A percentile compares a stretch with the other conserved stretches of the same genome.
These are phyloP conservation scores for Montipora capitata DNA, from an alignment of 92 coral and sea anemone species.

Conservation along the genomic window DNA sequence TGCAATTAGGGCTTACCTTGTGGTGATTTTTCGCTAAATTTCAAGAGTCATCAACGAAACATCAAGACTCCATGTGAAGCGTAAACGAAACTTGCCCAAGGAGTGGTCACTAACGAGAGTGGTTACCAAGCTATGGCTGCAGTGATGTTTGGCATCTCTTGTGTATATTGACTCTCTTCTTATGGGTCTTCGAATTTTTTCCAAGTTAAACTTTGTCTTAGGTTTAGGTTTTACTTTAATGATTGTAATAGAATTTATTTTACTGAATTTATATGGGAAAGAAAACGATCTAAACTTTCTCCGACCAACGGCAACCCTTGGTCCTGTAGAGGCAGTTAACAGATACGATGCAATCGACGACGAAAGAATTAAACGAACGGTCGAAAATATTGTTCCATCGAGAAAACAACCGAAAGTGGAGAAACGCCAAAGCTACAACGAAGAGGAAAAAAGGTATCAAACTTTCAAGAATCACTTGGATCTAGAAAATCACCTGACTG, in stretches of 20 bases:
- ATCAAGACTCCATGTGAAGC: constrained; percentile 66
- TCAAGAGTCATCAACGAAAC: constrained; percentile 1
- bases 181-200: constrained; percentile 56
- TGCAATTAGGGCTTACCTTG: constrained; percentile 23
- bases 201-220: constrained; percentile 57
- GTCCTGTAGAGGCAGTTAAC: background rate
- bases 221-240: constrained; percentile 48
- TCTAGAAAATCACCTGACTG: background rate
- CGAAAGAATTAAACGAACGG: background rate
- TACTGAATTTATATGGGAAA: constrained; percentile 53
- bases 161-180: background rate
- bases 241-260: constrained; percentile 67
- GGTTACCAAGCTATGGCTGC: constrained; percentile 27
- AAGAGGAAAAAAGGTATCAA: background rate
- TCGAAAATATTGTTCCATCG: background rate
- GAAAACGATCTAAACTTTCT: constrained; percentile 24
- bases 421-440: background rate
- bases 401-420: background rate
- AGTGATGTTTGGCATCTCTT: too few relatives aligned
- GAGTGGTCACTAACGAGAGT: constrained; percentile 40
- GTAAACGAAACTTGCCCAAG: constrained; percentile 59
- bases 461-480: too few relatives aligned
- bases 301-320: background rate
- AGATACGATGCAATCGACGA: background rate
- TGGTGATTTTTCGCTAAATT: constrained; percentile 37